Conservation (phyloP, 92 coral and sea anemone species). For the Zoanthus sociatus region DNA sequence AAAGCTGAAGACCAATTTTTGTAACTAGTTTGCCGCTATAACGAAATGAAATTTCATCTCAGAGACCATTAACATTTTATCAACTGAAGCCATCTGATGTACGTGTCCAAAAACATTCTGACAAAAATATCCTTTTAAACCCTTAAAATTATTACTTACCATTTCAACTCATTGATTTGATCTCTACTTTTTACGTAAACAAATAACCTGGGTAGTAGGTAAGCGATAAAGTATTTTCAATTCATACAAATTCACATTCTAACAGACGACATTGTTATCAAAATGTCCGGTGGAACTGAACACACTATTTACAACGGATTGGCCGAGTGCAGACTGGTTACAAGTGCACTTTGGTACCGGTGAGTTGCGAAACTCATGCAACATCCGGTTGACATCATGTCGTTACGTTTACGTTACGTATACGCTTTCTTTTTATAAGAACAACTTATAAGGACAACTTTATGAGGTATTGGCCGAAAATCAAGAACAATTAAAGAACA, state of each 20-base stretch:
- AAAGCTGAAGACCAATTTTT: background rate
- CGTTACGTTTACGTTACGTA: no score
- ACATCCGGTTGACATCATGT: no score
- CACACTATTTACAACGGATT: conserved; percentile 36
- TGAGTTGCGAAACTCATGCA: background rate
- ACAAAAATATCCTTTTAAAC: background rate
- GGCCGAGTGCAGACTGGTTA: conserved; percentile 39
- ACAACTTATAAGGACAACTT: no score
- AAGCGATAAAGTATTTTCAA: background rate
- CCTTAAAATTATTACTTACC: conserved; percentile 20
- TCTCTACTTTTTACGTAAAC: background rate
- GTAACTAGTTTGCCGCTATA: background rate
- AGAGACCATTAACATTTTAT: background rate
- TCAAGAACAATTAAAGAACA: no score
- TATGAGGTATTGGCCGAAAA: no score
- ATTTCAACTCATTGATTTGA: conserved; percentile 7
- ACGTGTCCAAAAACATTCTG: background rate
- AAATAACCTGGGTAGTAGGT: background rate
- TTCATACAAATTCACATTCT: conserved; percentile 21
- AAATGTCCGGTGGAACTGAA: conserved; percentile 32
- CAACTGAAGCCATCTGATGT: background rate
- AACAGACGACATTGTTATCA: background rate
- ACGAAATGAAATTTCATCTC: background rate
- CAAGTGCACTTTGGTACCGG: background rate
- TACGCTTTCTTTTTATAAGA: no score